A percentile compares a stretch with the other conserved stretches of the same genome.
Conservation (phyloP, 2,797 vertebrate species). For the Hipposideros larvatus region DNA sequence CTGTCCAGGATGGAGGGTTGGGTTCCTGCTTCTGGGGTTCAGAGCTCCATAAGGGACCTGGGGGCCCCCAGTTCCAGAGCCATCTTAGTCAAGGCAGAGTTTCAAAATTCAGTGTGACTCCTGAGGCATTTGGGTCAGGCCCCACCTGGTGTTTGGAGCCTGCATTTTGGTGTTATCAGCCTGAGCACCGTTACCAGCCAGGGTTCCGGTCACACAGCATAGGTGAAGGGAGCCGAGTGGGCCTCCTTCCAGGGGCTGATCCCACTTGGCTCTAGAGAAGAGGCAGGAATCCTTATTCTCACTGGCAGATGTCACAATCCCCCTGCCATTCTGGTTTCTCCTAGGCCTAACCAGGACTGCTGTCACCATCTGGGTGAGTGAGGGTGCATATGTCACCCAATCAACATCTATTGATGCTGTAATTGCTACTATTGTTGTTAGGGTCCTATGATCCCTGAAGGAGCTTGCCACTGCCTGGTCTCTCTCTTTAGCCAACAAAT, state of each 20-base stretch:
- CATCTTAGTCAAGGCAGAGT: not conserved
- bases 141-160: not conserved
- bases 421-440: not conserved
- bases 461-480: not conserved
- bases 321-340: not conserved
- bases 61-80: not conserved
- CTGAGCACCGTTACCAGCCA: not conserved
- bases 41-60: not conserved
- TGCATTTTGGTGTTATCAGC: not conserved
- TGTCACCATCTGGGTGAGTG: not conserved
- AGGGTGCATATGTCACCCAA: accelerated
- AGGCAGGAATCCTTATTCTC: not conserved
- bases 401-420: not conserved
- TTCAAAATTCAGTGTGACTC: not conserved
- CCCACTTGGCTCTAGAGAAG: not conserved
- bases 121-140: not conserved
- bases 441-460: not conserved
- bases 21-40: not conserved
- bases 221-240: not conserved
- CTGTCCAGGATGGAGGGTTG: not conserved
- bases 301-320: not conserved
- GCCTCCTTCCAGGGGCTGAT: not conserved
- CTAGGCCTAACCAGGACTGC: not conserved
- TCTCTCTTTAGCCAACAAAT: not conserved
- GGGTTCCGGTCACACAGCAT: not conserved